These are phyloP conservation scores for Phrynosoma platyrhinos DNA, from an alignment of 2,113 vertebrate genomes.

Conservation along the genomic window DNA sequence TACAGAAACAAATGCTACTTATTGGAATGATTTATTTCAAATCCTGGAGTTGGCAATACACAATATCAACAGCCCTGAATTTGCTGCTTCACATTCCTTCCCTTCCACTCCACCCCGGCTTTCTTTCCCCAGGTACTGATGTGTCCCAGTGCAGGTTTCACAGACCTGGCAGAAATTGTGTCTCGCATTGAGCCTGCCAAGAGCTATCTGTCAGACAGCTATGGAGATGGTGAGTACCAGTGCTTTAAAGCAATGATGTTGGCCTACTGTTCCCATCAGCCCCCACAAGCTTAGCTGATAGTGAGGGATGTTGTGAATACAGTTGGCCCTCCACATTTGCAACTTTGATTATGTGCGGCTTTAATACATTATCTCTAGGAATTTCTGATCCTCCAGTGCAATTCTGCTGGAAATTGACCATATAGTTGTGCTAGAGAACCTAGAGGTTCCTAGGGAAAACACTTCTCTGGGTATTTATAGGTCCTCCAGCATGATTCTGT, in stretches of 20 bases:
- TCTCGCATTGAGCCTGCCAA: conserved; percentile 92
- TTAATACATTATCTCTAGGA: too few species aligned
- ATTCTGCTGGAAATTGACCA: too few species aligned
- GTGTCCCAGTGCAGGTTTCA: conserved; percentile 89
- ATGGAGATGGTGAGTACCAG: conserved; percentile 65
- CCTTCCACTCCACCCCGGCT: neutral
- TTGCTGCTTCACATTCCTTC: neutral
- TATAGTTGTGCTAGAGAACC: too few species aligned
- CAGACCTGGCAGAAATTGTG: conserved; percentile 94
- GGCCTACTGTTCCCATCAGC: too few species aligned
- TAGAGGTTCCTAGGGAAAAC: too few species aligned
- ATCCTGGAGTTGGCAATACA: neutral
- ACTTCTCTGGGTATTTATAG: too few species aligned
- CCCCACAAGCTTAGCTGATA: neutral
- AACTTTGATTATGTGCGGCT: too few species aligned
- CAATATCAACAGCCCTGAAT: neutral
- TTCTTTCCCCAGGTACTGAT: conserved; percentile 65
- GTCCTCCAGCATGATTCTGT: too few species aligned
- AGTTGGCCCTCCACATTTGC: neutral
- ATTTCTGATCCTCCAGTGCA: too few species aligned
- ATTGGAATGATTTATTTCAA: neutral
- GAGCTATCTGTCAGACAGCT: conserved; percentile 77
- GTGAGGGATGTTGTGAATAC: neutral
- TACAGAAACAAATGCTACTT: neutral
- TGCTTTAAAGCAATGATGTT: neutral